phyloP scores from a whole-genome alignment of 2,797 vertebrate species.

The Sus cebifrons region DNA sequence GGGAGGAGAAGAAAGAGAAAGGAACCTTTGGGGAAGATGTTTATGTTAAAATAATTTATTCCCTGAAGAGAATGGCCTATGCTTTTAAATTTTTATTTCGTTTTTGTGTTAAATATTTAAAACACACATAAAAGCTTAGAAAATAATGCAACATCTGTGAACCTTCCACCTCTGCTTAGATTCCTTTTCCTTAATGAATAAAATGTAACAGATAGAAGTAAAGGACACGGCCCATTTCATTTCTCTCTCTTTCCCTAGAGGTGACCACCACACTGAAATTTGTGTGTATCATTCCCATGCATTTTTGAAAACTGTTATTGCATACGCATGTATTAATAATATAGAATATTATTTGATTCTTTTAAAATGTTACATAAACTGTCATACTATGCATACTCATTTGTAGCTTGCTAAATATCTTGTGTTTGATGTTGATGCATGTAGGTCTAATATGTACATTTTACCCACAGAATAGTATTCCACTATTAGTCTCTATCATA shows the following conservation, averaged over 20 bases:
- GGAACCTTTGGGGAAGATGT: neutral
- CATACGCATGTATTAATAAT: constrained; percentile 10
- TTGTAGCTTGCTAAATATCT: constrained; percentile 22
- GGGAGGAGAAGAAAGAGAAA: neutral
- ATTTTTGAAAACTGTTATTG: constrained; percentile 5
- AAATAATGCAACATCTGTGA: neutral
- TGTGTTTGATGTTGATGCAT: neutral
- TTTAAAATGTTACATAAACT: neutral
- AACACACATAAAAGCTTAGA: neutral
- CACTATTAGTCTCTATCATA: neutral
- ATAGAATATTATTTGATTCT: neutral
- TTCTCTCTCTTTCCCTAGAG: neutral
- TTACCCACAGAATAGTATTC: neutral
- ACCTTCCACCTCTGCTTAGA: neutral
- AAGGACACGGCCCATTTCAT: neutral
- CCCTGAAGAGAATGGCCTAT: neutral
- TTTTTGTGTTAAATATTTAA: constrained; percentile 58
- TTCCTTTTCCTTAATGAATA: constrained; percentile 36
- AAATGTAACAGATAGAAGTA: neutral
- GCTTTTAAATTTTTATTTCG: constrained; percentile 52
- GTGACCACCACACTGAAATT: neutral
- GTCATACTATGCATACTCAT: neutral
- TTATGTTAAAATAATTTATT: constrained; percentile 28
- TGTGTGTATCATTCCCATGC: neutral
- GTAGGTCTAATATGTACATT: neutral